Evolutionary conservation across 1,140 invertebrate genomes (phyloP).

Genomic region (Mylabris phalerata): DNA sequence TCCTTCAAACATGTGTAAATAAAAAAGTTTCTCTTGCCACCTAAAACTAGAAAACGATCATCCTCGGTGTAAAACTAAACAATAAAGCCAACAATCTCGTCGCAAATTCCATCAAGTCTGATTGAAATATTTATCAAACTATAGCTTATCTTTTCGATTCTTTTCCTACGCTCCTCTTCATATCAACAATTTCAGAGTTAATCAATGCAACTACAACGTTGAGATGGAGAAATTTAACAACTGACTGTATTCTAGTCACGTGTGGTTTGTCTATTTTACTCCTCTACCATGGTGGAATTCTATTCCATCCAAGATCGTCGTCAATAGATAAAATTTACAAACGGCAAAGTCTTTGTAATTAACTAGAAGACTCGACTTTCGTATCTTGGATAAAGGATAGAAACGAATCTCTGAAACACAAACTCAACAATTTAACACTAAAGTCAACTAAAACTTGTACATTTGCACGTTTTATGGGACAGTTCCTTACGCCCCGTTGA

Average conservation of each 20-base stretch:
- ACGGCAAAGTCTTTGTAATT: too few species aligned
- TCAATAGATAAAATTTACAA: too few species aligned
- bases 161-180: too few species aligned
- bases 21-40: conserved; percentile 6
- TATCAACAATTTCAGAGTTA: too few species aligned
- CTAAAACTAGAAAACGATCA: neutral
- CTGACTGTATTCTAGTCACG: conserved; percentile 1
- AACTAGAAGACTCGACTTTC: too few species aligned
- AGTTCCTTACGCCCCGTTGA: conserved; percentile 18
- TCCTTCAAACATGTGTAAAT: conserved; percentile 21
- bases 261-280: conserved; percentile 12
- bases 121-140: conserved; percentile 6
- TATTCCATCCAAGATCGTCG: too few species aligned
- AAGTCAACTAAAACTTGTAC: conserved; percentile 24
- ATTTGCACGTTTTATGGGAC: conserved; percentile 20
- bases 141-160: neutral
- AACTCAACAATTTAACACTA: conserved; percentile 26
- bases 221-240: too few species aligned
- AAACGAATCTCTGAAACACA: conserved; percentile 15
- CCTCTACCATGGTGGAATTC: neutral
- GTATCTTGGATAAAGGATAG: neutral
- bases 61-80: neutral
- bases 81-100: neutral
- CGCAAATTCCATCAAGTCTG: neutral
- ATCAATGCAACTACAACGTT: too few species aligned